Evolutionary conservation across 2,797 vertebrate species (phyloP), one percentile per base, ranked within the genome.

Genomic region (Myotis findleyi): DNA sequence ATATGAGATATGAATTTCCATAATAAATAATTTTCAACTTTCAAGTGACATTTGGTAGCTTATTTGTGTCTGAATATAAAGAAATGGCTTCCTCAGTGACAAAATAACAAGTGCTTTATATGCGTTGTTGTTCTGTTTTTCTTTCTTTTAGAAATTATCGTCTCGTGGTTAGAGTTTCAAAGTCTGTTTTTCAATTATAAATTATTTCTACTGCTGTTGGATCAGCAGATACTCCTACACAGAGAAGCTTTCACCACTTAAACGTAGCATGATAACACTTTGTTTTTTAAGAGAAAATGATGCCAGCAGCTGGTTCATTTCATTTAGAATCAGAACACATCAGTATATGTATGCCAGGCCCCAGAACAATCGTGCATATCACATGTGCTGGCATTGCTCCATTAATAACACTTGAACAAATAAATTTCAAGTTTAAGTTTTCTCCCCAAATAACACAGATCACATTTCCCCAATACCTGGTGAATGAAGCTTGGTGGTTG

Each of bases 401-500:
- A 86, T 30, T 27, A 77, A 9, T 5, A 8, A 51, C 59, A 68
- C 10, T 4, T 27, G 51, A 80, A 57, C 38, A 38, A 72, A 86
- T 36, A 21, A 41, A 44, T 11, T 27, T 49, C 44, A 66, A 55
- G 64, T 64, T 64, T 23, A 72, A 79, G 49, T 20, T 51, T 51
- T 33, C 25, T 66, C 36, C n/a, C 47, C 23, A 38, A 44, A 69
- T 33, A n/a, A 62, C 38, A 69, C 33, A 6, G 49, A 3, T 23
- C 44, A 1, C 44, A 5, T 16, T 91, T 95, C 80, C 95, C 87
- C 96, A 95, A 95, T 99, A 99, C 99, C 99, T 97, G 99, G 99
- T 14, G 99, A 99, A 80, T 99, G 99, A 62, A 98, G 98, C 80
- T 99, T 99, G 86, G 99, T 98, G 7, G 99, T 89, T 84, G 99